Evolutionary conservation across 2,797 vertebrate genomes (phyloP), one percentile per base, ranked within the genome.

Genomic region (Ctenochaetus hawaiiensis): DNA sequence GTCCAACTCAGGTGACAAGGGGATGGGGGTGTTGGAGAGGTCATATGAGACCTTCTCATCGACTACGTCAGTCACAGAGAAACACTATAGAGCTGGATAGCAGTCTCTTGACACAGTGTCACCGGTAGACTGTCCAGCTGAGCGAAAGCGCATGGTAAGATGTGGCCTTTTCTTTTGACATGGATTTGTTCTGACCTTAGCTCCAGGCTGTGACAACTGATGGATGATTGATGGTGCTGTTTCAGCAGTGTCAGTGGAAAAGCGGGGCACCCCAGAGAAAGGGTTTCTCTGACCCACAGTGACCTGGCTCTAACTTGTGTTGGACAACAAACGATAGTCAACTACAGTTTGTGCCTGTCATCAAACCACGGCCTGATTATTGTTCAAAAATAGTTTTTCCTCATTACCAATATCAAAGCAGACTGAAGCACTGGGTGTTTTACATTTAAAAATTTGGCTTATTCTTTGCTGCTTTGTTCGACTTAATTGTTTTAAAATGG

Each of bases 161-260:
- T 82, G 82, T 91, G 90, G 91, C 90, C 93, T 92, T 93, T 93
- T 89, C 90, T 89, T 87, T 92, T 93, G 93, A 95, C 90, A 90
- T 81, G 88, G 91, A 91, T 92, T 93, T 90, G 90, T 82, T 87
- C 75, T 93, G 94, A 95, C 94, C 94, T 91, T 62, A 43, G 90
- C 89, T 94, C 82, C 83, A 76, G 83, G 83, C 82, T 68, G 75
- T 95, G 94, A 95, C 94, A 94, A 89, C 90, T 95, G 93, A 95
- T 90, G 90, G 90, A 77, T 93, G 94, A 95, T 92, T 95, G 94
- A 95, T 92, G 92, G 83, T 88, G 84, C 90, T 60, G 87, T 93
- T 91, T 91, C 88, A 87, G 90, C 90, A 80, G 87, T 89, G 87
- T 93, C 87, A 84, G 81, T 79, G 66, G 67, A 76, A 83, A 91